Base-by-base conservation (phyloP, 1,140 invertebrate genomes). In the Patella vulgata region DNA sequence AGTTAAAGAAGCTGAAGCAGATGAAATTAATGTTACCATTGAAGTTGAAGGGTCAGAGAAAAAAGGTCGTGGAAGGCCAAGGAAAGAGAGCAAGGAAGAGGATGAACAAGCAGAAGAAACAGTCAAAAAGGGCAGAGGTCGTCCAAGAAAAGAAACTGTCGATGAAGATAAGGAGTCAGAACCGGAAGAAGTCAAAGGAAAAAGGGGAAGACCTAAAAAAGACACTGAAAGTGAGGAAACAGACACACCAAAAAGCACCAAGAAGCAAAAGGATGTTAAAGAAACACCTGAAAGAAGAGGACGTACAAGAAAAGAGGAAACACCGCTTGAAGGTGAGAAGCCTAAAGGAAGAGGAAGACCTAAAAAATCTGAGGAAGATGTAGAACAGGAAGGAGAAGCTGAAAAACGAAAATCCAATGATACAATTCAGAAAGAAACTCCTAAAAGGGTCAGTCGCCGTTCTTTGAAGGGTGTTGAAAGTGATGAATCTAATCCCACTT, bases 321-420 rank as follows among this genome's bases (percentile, higher is more conserved):
- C 66, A 31, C 33, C 40, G 21, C 40, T 21, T 28, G 56, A 59
- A 17, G 63, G 30, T 43, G 63, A 63, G 27, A 67, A 52, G 40
- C 28, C 48, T 8, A 52, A 61, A 19, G 57, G 43, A 14, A 52
- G 48, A 42, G 59, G 51, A n/a, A 61, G 53, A 33, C 53, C 52
- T 23, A 63, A 59, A 50, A 58, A 65, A 43, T 61, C 56, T 52
- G 59, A 43, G 17, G 68, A 59, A 42, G 62, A 63, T 19, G 62
- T 52, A 0, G 57, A 60, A 42, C 31, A 57, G 14, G 59, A 66
- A 53, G 55, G 19, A 28, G 27, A 66, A 59, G 47, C 42, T 23
- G 51, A 60, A 50, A 60, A 51, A 40, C 46, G 55, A 33, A 65
- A 70, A 39, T 56, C 47, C 28, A 21, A 53, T 12, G 39, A 23